Conservation (phyloP, 2,113 vertebrate genomes). For the Nesogale talazaci region DNA sequence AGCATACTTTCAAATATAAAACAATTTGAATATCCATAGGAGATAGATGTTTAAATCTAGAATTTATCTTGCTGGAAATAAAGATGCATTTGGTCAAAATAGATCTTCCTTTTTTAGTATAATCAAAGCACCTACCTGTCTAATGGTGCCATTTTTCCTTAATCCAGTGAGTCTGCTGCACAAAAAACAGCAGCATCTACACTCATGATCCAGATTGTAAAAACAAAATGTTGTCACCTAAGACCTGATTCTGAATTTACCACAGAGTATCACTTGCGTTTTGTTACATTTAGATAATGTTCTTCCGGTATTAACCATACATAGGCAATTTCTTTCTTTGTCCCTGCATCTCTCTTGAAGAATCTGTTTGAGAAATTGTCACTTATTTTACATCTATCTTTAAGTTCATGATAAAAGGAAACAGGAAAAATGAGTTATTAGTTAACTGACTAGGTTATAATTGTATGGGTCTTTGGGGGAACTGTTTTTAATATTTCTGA, state of each 20-base stretch:
- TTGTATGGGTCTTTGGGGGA: slow-evolving; percentile 6
- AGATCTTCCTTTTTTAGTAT: background rate
- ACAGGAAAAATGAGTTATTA: background rate
- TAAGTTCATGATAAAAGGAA: background rate
- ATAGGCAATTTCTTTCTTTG: background rate
- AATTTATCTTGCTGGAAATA: background rate
- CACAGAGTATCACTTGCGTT: background rate
- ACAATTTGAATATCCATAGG: background rate
- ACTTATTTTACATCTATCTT: background rate
- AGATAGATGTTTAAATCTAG: background rate
- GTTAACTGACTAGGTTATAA: background rate
- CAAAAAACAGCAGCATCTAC: background rate
- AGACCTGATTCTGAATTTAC: background rate
- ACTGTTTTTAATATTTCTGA: background rate
- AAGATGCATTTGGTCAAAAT: slow-evolving; percentile 1
- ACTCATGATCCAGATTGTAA: background rate
- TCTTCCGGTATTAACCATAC: background rate
- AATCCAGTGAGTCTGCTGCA: background rate
- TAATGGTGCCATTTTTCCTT: background rate
- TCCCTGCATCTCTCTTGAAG: background rate
- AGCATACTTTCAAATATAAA: background rate
- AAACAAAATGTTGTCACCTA: background rate
- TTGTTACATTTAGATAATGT: background rate
- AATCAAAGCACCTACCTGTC: background rate
- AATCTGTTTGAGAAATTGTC: background rate